phyloP scores from a whole-genome alignment of 1,140 invertebrate genomes.

The Zophobas morio region DNA sequence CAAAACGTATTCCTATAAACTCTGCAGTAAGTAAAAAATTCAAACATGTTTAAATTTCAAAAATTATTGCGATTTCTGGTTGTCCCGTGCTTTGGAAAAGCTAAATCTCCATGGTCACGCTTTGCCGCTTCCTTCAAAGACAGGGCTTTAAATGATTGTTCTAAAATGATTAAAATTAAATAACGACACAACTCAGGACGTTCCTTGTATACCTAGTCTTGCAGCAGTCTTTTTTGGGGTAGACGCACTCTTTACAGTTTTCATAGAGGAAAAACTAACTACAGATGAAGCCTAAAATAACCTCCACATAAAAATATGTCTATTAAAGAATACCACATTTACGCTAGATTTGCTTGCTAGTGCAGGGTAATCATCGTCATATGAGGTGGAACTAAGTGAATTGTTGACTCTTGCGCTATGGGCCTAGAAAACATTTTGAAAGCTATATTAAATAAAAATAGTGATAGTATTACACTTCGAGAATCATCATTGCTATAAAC shows the following conservation, averaged over 20 bases:
- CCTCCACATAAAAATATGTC: background rate
- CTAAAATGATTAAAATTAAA: background rate
- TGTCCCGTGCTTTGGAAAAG: constrained; percentile 6
- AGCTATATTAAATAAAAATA: too few relatives aligned
- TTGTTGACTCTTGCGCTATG: background rate
- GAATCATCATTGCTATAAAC: constrained; percentile 6
- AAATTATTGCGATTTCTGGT: background rate
- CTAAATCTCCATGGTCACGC: background rate
- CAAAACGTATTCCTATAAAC: too few relatives aligned
- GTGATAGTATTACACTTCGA: background rate
- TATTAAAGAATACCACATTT: background rate
- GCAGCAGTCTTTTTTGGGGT: background rate
- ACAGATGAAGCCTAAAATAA: constrained; percentile 11
- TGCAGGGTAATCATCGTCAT: too few relatives aligned
- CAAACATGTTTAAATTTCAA: too few relatives aligned
- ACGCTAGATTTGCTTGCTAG: background rate
- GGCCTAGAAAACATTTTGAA: background rate
- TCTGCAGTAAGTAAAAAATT: too few relatives aligned
- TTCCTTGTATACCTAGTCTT: background rate
- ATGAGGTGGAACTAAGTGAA: too few relatives aligned
- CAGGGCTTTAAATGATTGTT: constrained; percentile 6
- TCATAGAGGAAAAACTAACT: constrained; percentile 23
- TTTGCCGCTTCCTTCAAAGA: background rate
- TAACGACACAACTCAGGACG: background rate
- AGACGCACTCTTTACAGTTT: background rate